Evolutionary conservation across 2,797 vertebrate genomes (phyloP), one percentile per base, ranked within the genome.

Genomic region (Neomorphus geoffroyi): DNA sequence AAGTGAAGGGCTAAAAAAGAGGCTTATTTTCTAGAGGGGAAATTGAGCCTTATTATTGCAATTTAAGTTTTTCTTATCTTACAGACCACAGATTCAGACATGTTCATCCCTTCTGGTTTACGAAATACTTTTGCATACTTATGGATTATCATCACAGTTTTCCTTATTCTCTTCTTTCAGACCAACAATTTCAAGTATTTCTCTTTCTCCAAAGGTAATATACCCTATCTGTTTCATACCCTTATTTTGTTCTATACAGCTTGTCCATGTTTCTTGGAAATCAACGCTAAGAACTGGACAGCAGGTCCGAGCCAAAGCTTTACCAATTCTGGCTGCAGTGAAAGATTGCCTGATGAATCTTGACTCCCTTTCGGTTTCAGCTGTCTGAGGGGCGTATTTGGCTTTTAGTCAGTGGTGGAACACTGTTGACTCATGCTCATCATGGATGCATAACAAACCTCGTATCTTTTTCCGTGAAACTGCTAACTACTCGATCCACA

Each of bases 351-450:
- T 50, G 32, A 17, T 64, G 57, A 43, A 65, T 90, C 80, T 72
- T 79, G 62, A 81, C 57, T 83, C 57, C 56, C 26, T 60, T 12
- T 57, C 28, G 10, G 53, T 88, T 93, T 72, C 62, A 74, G 19
- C 15, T 86, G 18, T 82, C 48, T 84, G 48, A 46, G 30, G 58
- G 3, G 53, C 4, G 3, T 61, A 24, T 75, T 94, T 84, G 65
- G 62, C 82, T 92, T 83, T 58, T 65, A 33, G 62, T 88, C 69
- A 58, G 35, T 45, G 30, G 7, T 16, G 4, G 54, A 69, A 67
- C 39, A 15, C 27, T 78, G n/a, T 92, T 95, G 66, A 91, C 82
- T 96, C 10, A 0, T 48, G 65, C 66, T 92, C 22, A 48, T 90
- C 66, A 41, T 8, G 72, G 77, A 61, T 69, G 85, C 77, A 62